Evolutionary conservation across 2,797 vertebrate species (phyloP).

Genomic region (Eleutherodactylus coqui): DNA sequence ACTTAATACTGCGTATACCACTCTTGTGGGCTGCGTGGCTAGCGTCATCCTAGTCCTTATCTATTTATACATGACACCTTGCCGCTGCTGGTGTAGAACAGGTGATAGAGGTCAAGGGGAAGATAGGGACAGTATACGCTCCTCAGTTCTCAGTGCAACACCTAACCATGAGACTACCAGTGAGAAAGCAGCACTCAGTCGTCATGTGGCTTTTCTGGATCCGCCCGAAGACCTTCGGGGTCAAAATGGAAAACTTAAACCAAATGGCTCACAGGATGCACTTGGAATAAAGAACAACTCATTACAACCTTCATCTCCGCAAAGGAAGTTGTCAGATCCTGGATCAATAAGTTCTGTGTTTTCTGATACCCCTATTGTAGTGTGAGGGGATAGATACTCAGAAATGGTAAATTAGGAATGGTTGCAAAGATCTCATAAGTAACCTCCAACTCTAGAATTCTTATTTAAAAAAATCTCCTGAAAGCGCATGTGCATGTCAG

Average conservation of each 20-base stretch:
- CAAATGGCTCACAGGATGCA: constrained; percentile 73
- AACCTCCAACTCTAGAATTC: constrained; percentile 22
- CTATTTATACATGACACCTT: constrained; percentile 96
- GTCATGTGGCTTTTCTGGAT: constrained; percentile 86
- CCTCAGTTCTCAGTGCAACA: constrained; percentile 92
- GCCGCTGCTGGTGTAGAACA: constrained; percentile 91
- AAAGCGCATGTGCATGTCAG: constrained; percentile 58
- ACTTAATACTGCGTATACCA: constrained; percentile 96
- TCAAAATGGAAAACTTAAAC: constrained; percentile 93
- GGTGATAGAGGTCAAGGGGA: constrained; percentile 78
- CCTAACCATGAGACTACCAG: constrained; percentile 82
- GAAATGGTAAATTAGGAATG: not conserved
- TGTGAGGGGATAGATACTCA: constrained; percentile 75
- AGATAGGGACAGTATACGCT: constrained; percentile 92
- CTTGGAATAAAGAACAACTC: constrained; percentile 75
- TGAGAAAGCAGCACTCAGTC: constrained; percentile 74
- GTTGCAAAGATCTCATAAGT: not conserved
- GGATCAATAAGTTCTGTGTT: constrained; percentile 97
- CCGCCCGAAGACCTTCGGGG: constrained; percentile 82
- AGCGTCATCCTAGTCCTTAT: constrained; percentile 96
- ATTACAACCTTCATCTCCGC: constrained; percentile 67
- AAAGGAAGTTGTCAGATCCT: constrained; percentile 92
- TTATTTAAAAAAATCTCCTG: constrained; percentile 24
- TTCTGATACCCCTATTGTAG: constrained; percentile 97
- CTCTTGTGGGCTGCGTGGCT: constrained; percentile 92